Evolutionary conservation across 2,113 vertebrate genomes (phyloP).

Genomic region (Cebidichthys violaceus): DNA sequence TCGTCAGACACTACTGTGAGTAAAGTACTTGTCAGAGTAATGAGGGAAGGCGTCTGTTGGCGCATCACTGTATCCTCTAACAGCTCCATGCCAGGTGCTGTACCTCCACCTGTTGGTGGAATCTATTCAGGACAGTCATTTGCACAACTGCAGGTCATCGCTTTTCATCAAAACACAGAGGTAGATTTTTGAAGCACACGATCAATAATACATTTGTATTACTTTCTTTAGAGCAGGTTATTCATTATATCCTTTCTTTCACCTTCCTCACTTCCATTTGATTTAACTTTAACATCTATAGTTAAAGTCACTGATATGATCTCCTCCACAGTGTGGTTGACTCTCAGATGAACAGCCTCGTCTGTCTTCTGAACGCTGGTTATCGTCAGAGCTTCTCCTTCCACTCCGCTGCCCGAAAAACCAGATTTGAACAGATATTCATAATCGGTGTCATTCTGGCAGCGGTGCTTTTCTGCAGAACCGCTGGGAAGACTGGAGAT

Average conservation of each 20-base stretch:
- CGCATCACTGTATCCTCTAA: not conserved
- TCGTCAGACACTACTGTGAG: constrained; percentile 15
- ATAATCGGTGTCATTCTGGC: constrained; percentile 57
- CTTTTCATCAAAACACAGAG: not conserved
- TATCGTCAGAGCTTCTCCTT: constrained; percentile 27
- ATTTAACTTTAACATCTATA: not conserved
- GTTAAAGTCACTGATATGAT: constrained; percentile 5
- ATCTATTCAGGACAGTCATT: not conserved
- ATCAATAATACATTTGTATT: not conserved
- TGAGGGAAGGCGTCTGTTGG: constrained; percentile 12
- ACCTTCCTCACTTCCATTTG: not conserved
- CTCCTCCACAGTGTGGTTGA: constrained; percentile 9
- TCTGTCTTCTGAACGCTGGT: constrained; percentile 10
- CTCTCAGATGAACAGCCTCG: constrained; percentile 47
- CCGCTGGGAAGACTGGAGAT: constrained; percentile 1
- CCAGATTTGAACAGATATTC: constrained; percentile 48
- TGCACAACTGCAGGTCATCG: not conserved
- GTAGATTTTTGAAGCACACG: not conserved
- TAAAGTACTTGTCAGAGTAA: not conserved
- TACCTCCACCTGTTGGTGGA: constrained; percentile 60
- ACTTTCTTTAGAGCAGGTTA: not conserved
- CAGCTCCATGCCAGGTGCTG: constrained; percentile 23
- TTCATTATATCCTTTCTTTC: not conserved
- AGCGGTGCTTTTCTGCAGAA: constrained; percentile 40
- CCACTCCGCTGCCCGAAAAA: not conserved